A percentile compares a stretch with the other conserved stretches of the same genome.
These are phyloP conservation scores for Colostygia pectinataria DNA, from an alignment of 2,888 invertebrate genomes.

Conservation along the genomic window DNA sequence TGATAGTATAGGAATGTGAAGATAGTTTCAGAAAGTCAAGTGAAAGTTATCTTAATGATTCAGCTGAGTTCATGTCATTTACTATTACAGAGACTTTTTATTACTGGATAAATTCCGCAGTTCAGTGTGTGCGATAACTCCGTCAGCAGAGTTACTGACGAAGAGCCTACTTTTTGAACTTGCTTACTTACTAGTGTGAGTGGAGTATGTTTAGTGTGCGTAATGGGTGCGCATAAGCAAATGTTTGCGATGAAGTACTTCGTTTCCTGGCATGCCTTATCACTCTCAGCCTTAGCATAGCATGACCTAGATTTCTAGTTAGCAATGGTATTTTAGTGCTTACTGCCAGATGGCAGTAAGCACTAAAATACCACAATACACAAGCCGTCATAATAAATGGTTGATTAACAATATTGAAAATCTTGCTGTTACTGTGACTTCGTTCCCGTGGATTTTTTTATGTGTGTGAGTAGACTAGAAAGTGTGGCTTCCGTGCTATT, in stretches of 20 bases:
- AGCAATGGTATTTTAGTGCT: neutral
- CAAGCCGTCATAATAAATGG: too few relatives aligned
- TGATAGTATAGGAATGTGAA: neutral
- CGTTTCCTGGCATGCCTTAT: constrained; percentile 60
- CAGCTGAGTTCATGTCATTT: too few relatives aligned
- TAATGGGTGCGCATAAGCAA: constrained; percentile 19
- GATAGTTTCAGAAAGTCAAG: constrained; percentile 7
- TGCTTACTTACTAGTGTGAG: neutral
- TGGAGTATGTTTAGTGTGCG: constrained; percentile 10
- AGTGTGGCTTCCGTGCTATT: too few relatives aligned
- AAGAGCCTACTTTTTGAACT: neutral
- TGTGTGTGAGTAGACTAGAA: too few relatives aligned
- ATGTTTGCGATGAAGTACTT: constrained; percentile 19
- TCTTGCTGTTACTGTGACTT: too few relatives aligned
- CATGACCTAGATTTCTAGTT: constrained; percentile 39
- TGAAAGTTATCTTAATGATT: constrained; percentile 3
- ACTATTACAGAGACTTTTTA: too few relatives aligned
- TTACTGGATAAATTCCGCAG: too few relatives aligned
- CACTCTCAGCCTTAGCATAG: constrained; percentile 34
- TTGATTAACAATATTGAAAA: too few relatives aligned
- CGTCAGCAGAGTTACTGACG: too few relatives aligned
- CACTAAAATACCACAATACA: too few relatives aligned
- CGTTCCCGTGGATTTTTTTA: too few relatives aligned
- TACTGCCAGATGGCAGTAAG: neutral
- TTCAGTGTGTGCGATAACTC: too few relatives aligned